phyloP scores from a whole-genome alignment of 2,113 vertebrate genomes.

The Cebus imitator region DNA sequence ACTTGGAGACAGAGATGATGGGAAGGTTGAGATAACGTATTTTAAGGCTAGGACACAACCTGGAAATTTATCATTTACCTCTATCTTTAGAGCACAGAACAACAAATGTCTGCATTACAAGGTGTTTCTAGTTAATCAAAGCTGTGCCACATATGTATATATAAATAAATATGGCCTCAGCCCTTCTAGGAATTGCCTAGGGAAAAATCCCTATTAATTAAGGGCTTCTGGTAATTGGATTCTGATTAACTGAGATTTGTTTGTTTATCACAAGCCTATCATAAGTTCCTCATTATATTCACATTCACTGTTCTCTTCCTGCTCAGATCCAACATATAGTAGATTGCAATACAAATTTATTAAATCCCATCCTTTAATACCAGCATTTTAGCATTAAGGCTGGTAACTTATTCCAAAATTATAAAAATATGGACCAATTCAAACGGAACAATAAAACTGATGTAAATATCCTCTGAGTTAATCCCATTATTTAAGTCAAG shows the following conservation, averaged over 20 bases:
- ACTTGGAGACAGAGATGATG: neutral
- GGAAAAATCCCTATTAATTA: conserved; percentile 46
- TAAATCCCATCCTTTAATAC: neutral
- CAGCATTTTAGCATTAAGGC: conserved; percentile 16
- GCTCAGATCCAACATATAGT: neutral
- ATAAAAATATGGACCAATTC: conserved; percentile 47
- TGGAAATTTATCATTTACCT: conserved; percentile 43
- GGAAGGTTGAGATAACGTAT: neutral
- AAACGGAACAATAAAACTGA: conserved; percentile 42
- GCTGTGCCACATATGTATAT: neutral
- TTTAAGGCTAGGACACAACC: neutral
- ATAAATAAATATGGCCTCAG: conserved; percentile 35
- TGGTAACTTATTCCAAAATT: conserved; percentile 43
- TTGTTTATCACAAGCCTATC: conserved; percentile 19
- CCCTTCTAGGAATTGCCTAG: conserved; percentile 24
- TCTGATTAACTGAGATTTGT: conserved; percentile 52
- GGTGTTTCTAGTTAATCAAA: conserved; percentile 38
- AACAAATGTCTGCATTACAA: conserved; percentile 10
- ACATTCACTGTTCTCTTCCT: neutral
- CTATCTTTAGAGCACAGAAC: conserved; percentile 8
- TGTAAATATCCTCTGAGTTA: conserved; percentile 34
- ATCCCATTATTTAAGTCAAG: conserved; percentile 35
- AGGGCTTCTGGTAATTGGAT: conserved; percentile 14
- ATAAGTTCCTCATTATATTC: neutral
- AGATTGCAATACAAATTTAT: neutral